Evolutionary conservation across 2,797 vertebrate species (phyloP).

Genomic region (Synanceia verrucosa): DNA sequence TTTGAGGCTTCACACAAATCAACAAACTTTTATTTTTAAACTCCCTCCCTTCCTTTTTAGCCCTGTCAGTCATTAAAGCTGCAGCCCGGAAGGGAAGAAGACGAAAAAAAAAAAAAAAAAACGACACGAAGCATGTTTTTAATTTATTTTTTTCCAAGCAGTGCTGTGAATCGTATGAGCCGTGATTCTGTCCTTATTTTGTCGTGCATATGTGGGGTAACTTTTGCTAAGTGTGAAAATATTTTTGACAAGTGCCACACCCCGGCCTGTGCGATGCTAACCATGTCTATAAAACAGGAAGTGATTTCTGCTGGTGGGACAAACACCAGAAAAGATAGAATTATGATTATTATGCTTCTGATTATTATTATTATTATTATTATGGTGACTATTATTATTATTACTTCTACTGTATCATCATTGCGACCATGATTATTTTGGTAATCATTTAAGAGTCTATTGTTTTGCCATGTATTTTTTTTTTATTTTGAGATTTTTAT

Average conservation of each 20-base stretch:
- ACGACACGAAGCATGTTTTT: slow-evolving; percentile 63
- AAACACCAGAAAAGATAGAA: slow-evolving; percentile 45
- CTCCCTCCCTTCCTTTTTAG: background rate
- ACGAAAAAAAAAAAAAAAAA: slow-evolving; percentile 26
- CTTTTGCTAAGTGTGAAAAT: slow-evolving; percentile 75
- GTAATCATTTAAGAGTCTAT: slow-evolving; percentile 78
- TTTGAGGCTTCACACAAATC: slow-evolving; percentile 7
- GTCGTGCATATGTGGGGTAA: slow-evolving; percentile 74
- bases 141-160: slow-evolving; percentile 34
- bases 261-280: slow-evolving; percentile 71
- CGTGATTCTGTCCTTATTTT: slow-evolving; percentile 72
- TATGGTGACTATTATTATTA: slow-evolving; percentile 54
- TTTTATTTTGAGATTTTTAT: slow-evolving; percentile 82
- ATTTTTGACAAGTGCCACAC: slow-evolving; percentile 79
- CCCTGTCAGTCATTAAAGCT: background rate
- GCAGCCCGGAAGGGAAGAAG: slow-evolving; percentile 32
- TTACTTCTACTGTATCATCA: slow-evolving; percentile 75
- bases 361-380: slow-evolving; percentile 56
- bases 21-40: background rate
- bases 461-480: slow-evolving; percentile 82
- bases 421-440: slow-evolving; percentile 77
- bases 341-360: slow-evolving; percentile 67
- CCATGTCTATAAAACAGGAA: slow-evolving; percentile 67
- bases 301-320: slow-evolving; percentile 64
- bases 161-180: slow-evolving; percentile 76